phyloP scores from a whole-genome alignment of 1,140 invertebrate genomes.

The Drosophila equinoxialis region DNA sequence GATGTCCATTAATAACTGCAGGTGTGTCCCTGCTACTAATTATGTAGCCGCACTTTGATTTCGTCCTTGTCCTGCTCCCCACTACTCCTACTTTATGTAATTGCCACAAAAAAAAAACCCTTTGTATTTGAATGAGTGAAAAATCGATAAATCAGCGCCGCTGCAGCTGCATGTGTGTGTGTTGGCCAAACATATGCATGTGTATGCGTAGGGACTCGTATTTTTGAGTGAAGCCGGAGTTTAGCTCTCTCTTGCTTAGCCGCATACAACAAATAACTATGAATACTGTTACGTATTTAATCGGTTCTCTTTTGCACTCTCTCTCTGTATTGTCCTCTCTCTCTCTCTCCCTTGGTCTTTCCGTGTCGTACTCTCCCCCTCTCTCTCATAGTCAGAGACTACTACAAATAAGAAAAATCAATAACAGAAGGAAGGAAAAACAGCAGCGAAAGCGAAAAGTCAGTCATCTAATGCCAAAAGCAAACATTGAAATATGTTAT shows the following conservation, averaged over 20 bases:
- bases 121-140: slow-evolving; percentile 46
- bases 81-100: slow-evolving; percentile 61
- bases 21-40: slow-evolving; percentile 14
- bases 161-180: slow-evolving; percentile 61
- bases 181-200: slow-evolving; percentile 13
- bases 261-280: slow-evolving; percentile 55
- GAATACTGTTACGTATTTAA: slow-evolving; percentile 48
- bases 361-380: slow-evolving; percentile 25
- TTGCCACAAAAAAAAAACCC: slow-evolving; percentile 44
- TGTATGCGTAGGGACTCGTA: slow-evolving; percentile 68
- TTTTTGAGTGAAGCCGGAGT: slow-evolving; percentile 40
- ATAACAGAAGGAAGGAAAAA: slow-evolving; percentile 53
- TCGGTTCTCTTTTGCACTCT: slow-evolving; percentile 31
- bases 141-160: slow-evolving; percentile 80
- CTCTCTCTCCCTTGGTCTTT: slow-evolving; percentile 40
- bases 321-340: slow-evolving; percentile 13
- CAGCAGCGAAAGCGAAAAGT: slow-evolving; percentile 57
- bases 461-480: slow-evolving; percentile 44
- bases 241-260: slow-evolving; percentile 25
- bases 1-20: not conserved
- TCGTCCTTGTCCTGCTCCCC: not conserved
- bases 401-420: slow-evolving; percentile 74
- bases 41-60: slow-evolving; percentile 23
- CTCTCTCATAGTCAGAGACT: slow-evolving; percentile 36
- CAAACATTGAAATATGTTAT: slow-evolving; percentile 69